Evolutionary conservation across 2,888 invertebrate genomes (phyloP).

Genomic region (Junonia oenone): DNA sequence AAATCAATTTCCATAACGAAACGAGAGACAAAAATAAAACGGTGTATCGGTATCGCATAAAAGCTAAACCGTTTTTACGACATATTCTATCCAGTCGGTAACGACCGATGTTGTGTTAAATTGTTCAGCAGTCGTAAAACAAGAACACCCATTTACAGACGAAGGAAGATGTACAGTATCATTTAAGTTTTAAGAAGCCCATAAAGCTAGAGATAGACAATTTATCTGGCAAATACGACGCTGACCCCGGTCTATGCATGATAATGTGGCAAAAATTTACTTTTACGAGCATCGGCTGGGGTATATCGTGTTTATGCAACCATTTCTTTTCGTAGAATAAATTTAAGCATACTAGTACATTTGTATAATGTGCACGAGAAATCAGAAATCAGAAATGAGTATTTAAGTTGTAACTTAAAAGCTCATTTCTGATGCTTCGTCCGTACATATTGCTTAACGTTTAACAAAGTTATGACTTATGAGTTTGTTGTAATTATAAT

Average conservation of each 20-base stretch:
- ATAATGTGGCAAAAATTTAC: conserved; percentile 1
- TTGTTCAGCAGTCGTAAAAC: conserved; percentile 23
- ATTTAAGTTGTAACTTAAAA: too few species aligned
- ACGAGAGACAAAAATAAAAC: conserved; percentile 11
- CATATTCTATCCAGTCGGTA: conserved; percentile 16
- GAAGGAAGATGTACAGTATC: conserved; percentile 16
- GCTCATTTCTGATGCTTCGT: too few species aligned
- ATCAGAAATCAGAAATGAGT: too few species aligned
- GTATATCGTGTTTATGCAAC: conserved; percentile 1
- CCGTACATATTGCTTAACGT: too few species aligned
- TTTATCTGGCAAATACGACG: conserved; percentile 11
- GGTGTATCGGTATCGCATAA: conserved; percentile 13
- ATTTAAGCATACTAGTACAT: too few species aligned
- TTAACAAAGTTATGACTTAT: too few species aligned
- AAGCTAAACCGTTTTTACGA: conserved; percentile 18
- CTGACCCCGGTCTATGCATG: conserved; percentile 4
- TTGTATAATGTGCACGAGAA: too few species aligned
- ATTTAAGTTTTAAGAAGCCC: conserved; percentile 12
- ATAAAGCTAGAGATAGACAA: conserved; percentile 15
- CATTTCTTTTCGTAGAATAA: neutral
- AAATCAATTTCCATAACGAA: neutral
- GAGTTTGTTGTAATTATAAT: too few species aligned
- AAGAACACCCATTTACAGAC: conserved; percentile 17
- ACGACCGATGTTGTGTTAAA: conserved; percentile 24
- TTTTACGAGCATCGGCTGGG: conserved; percentile 9